Base-by-base conservation (phyloP, 2,797 vertebrate species). In the Coracias cyanogaster region DNA sequence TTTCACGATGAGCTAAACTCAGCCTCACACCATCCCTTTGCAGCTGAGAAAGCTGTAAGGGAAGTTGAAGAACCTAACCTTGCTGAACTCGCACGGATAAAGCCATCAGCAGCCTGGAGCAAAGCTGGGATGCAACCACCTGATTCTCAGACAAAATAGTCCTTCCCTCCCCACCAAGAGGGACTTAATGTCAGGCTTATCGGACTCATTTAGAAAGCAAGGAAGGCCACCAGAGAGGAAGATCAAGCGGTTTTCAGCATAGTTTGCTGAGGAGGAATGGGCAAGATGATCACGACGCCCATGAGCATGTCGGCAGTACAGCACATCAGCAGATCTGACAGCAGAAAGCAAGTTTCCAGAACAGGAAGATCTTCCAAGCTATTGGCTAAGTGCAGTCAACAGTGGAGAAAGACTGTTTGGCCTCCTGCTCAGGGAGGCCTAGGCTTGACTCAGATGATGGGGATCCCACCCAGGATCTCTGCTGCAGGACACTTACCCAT, bases 21-120 rank as follows among this genome's bases (percentile, higher is more conserved):
- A 96, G 88, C 91, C 89, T 96, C 92, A 80, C 89, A 94, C 91
- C 85, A 84, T 78, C 31, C 54, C 69, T 93, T 94, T 5, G 1
- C 70, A 94, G 60, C 83, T 66, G 35, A 94, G 77, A 94, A 93
- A 82, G 82, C 77, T 78, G 82, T 91, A 86, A 96, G 52, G 62
- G 86, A 95, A 89, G 83, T 57, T 84, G 64, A 92, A 94, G 74
- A 90, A 84, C 66, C 33, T 90, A 91, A 95, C 88, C 91, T 91
- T 14, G 52, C 24, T 96, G 83, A 93, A 94, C 91, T 80, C 57
- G 45, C 66, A 88, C 25, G 65, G 69, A 86, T 31, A 87, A 87
- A 87, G 76, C 55, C 76, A 88, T 17, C 7, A 8, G 39, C 65
- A 91, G 77, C 81, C n/a, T 5, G 3, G 35, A 82, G 69, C 84